Base-by-base conservation (phyloP, 2,888 invertebrate species). In the Luperina nickerlii region DNA sequence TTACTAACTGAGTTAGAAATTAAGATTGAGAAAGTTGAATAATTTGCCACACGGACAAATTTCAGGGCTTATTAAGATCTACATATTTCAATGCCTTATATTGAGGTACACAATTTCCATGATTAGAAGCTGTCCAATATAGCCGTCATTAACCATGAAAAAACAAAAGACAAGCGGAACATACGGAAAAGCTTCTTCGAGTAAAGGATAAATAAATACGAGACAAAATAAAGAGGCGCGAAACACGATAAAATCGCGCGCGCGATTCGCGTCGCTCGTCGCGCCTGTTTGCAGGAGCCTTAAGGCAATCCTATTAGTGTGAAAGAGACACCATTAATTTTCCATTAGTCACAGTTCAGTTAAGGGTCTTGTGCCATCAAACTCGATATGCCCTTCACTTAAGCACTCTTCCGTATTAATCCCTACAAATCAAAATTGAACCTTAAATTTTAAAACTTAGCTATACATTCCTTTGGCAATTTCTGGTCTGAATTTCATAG, bases 271-370 rank as follows among this genome's bases (percentile, higher is more conserved):
- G 32, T 32, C 32, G 1, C 32, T 0, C 32, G 32, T 32, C 32
- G 1, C 32, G 32, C 32, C 32, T 32, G 32, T 32, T 32, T 32
- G 32, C 32, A 32, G 1, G 32, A 32, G 32, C 32, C 32, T 32
- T 32, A 32, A 32, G 24, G 24, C 32, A 38, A 73, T 42, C 13
- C 42, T 11, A 20, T 69, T 24, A 66, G 83, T 69, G 74, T n/a
- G 68, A 82, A 66, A 85, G 77, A 66, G 76, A 85, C 71, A 68
- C 42, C 27, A 78, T 78, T 63, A 76, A 67, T 78, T 75, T 54
- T 66, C 69, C 66, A 86, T 84, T 78, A 82, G 69, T 60, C 65
- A 86, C 68, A 74, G 78, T 78, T 74, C 62, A 71, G 68, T 82
- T 76, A 67, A 82, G 70, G 20, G 48, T 84, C 57, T 78, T 73